These are phyloP conservation scores for Stylophora pistillata DNA, from an alignment of 64 coral and sea anemone genomes.

Conservation along the genomic window DNA sequence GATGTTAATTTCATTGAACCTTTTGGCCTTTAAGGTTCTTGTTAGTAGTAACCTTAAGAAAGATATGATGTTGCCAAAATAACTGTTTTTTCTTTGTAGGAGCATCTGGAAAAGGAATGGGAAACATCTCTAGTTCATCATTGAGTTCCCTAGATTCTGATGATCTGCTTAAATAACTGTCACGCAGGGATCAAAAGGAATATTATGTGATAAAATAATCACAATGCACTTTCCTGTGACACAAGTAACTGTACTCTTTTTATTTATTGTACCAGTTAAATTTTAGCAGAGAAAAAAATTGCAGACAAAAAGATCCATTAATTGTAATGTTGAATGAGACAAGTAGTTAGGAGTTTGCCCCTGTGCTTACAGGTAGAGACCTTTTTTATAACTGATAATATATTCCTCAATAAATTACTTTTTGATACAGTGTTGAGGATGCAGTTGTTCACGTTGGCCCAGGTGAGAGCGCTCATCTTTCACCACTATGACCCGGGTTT, in stretches of 20 bases:
- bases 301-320: background rate
- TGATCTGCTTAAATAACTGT: constrained; percentile 15
- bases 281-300: background rate
- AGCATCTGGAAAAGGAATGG: constrained; percentile 20
- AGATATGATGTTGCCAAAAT: background rate
- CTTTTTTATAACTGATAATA: no score
- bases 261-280: background rate
- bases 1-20: no score
- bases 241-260: background rate
- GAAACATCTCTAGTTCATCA: constrained; percentile 38
- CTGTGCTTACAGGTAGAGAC: no score
- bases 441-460: no score
- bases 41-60: no score
- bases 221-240: background rate
- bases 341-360: no score
- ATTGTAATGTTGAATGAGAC: background rate
- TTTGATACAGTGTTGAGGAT: no score
- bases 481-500: no score
- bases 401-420: no score
- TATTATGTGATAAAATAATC: background rate
- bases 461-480: no score
- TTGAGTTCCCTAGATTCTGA: constrained; percentile 31
- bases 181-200: background rate
- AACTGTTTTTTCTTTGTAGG: constrained; percentile 15
- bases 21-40: no score